Conservation (phyloP, 2,888 invertebrate genomes). For the Pilophorus perplexus region DNA sequence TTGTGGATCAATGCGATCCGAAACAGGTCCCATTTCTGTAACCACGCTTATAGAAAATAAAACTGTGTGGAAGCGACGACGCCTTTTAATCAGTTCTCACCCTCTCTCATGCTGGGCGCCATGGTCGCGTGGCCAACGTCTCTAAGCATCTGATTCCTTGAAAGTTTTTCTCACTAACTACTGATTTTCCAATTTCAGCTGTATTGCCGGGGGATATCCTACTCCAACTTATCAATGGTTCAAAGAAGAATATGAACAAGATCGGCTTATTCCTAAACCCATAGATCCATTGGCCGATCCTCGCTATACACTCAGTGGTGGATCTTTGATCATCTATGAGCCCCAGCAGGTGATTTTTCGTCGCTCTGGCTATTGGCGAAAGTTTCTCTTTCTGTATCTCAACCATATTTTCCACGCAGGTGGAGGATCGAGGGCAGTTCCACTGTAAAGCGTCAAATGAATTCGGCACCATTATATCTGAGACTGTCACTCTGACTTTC, state of each 20-base stretch:
- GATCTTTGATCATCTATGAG: constrained; percentile 81
- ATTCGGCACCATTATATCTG: constrained; percentile 84
- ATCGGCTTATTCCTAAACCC: constrained; percentile 65
- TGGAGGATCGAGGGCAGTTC: constrained; percentile 79
- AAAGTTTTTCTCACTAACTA: no score
- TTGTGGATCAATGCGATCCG: no score
- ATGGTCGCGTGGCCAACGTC: no score
- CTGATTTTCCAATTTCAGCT: constrained; percentile 55
- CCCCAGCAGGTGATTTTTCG: constrained; percentile 67
- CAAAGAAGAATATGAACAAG: constrained; percentile 80
- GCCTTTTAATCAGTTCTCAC: no score
- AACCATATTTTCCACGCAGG: constrained; percentile 53
- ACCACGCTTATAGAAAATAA: no score
- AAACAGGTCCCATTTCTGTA: no score
- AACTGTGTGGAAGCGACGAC: no score
- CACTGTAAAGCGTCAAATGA: constrained; percentile 89
- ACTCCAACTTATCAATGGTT: constrained; percentile 88
- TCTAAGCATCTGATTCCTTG: no score
- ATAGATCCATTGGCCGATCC: constrained; percentile 74
- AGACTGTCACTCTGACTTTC: constrained; percentile 82
- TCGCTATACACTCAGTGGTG: constrained; percentile 85
- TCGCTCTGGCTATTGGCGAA: no score
- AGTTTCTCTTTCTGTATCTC: neutral
- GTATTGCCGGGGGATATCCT: constrained; percentile 83
- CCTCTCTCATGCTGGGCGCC: no score